Evolutionary conservation across 2,113 vertebrate genomes (phyloP).

Genomic region (Bubo blakistoni): DNA sequence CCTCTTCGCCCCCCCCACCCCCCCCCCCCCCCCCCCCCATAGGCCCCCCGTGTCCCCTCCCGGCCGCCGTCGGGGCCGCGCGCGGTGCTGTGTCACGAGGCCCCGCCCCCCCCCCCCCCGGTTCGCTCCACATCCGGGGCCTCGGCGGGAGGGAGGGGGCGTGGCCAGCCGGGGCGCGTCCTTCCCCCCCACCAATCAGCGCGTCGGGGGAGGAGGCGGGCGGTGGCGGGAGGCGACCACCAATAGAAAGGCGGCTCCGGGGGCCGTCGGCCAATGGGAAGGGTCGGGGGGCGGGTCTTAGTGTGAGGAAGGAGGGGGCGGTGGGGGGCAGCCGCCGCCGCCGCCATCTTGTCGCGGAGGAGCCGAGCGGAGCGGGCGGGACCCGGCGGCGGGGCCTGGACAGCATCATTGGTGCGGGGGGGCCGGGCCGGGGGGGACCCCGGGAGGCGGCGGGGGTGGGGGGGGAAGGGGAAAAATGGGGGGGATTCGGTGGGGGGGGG

Average conservation of each 20-base stretch:
- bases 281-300: background rate
- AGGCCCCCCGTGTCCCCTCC: background rate
- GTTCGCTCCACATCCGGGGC: background rate
- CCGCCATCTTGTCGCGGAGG: conserved; percentile 41
- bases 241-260: background rate
- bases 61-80: background rate
- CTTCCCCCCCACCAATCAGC: background rate
- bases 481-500: too few species aligned
- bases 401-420: background rate
- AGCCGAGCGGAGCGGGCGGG: background rate
- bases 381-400: background rate
- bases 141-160: background rate
- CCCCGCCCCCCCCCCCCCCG: background rate
- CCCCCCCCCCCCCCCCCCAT: too few species aligned
- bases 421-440: background rate
- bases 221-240: background rate
- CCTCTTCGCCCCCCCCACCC: too few species aligned
- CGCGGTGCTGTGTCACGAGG: background rate
- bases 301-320: background rate
- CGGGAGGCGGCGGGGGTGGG: too few species aligned
- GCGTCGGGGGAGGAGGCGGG: background rate
- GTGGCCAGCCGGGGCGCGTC: conserved; percentile 42
- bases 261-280: background rate
- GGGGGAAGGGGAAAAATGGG: too few species aligned
- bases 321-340: background rate